Evolutionary conservation across 2,113 vertebrate species (phyloP).

Genomic region (Cryptotis parvus): DNA sequence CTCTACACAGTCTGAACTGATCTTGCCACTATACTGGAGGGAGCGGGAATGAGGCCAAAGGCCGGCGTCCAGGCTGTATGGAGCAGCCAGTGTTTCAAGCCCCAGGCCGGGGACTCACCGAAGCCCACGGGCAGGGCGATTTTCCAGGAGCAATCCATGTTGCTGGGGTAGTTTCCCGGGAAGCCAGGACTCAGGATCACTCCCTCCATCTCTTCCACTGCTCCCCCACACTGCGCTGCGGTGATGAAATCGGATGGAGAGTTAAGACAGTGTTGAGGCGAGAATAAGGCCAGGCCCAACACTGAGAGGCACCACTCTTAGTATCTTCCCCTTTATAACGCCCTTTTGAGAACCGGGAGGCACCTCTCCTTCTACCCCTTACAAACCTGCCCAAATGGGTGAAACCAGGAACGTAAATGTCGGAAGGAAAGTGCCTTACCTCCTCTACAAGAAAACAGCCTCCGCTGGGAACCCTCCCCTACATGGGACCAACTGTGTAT

Average conservation of each 20-base stretch:
- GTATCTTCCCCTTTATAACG: not conserved
- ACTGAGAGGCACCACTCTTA: not conserved
- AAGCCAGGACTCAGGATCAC: conserved; percentile 98
- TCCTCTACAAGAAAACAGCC: too few species aligned
- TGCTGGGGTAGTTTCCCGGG: conserved; percentile 99
- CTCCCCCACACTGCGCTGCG: conserved; percentile 96
- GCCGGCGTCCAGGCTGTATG: not conserved
- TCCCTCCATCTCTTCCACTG: conserved; percentile 95
- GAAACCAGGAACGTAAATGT: not conserved
- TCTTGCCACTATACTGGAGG: not conserved
- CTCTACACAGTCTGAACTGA: not conserved
- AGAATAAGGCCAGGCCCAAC: fast-evolving
- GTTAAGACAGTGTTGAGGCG: not conserved
- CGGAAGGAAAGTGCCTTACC: not conserved
- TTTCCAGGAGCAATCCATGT: conserved; percentile 98
- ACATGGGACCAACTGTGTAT: too few species aligned
- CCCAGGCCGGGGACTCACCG: conserved; percentile 88
- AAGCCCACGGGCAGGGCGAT: conserved; percentile 96
- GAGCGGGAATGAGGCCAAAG: not conserved
- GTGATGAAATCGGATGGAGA: not conserved
- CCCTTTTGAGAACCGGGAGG: not conserved
- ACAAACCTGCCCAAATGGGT: not conserved
- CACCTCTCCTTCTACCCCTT: not conserved
- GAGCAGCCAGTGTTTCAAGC: not conserved
- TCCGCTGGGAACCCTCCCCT: too few species aligned